Base-by-base conservation (phyloP, 2,888 invertebrate species). In the Carterocephalus palaemon region DNA sequence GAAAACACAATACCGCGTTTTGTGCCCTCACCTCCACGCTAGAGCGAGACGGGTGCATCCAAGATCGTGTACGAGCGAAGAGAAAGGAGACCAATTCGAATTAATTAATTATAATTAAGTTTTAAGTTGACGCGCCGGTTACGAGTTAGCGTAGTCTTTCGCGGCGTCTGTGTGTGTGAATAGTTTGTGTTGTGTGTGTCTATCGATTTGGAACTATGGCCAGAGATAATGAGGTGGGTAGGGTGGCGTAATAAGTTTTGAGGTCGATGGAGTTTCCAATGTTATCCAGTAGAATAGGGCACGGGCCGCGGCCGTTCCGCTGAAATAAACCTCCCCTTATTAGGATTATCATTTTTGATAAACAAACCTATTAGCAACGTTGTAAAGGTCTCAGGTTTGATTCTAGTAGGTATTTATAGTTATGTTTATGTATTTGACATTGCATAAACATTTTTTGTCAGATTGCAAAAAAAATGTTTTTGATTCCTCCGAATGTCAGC, bases 31-130 rank as follows among this genome's bases (percentile, higher is more conserved):
- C 62, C 64, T 64, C 61, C 59, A 56, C 61, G 71, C 57, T 56
- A 60, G 76, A 82, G 55, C 56, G 71, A 61, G 83, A 85, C 53
- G 57, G 64, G 49, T 49, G 69, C 75, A 89, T 71, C 73, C 76
- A 88, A 89, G 88, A 88, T 78, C 59, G 53, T 48, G 46, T 57
- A 48, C 46, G 79, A 53, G 66, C 54, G 83, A 85, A 67, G 71
- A 74, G 74, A 82, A 86, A 64, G 67, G 69, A 65, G 68, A 71
- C 73, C 89, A 90, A 90, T 90, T 90, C 89, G 90, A 90, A 90
- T 91, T 91, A 91, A 91, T 92, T 92, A 92, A 92, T 92, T 92
- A 92, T 92, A 92, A 92, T 92, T 91, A 92, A 92, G 92, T 92
- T 92, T 86, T 92, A 91, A 92, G 92, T 91, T 90, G 90, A 89